Conservation (phyloP, 2,797 vertebrate genomes). For the Poliocrania exsul region DNA sequence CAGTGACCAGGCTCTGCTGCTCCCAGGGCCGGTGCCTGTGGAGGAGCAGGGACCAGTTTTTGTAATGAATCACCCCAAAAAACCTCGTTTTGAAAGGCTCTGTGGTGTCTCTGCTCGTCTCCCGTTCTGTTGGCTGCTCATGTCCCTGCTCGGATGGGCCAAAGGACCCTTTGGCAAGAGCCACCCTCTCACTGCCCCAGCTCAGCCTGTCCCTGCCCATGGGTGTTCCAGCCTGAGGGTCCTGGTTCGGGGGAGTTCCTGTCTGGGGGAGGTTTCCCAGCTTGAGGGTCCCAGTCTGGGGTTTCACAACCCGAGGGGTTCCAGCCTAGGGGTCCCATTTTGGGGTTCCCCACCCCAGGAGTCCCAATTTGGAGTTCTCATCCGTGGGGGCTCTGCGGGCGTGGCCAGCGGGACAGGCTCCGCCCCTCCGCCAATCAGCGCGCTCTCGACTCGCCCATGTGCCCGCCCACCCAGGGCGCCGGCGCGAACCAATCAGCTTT, state of each 20-base stretch:
- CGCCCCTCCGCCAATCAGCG: not conserved
- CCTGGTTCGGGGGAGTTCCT: no score
- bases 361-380: not conserved
- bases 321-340: no score
- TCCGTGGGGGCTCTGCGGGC: not conserved
- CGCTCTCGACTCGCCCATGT: not conserved
- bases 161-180: not conserved
- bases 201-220: not conserved
- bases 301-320: no score
- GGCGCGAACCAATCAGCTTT: not conserved
- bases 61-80: not conserved
- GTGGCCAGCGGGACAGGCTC: fast-evolving
- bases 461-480: not conserved
- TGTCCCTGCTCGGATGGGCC: not conserved
- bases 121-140: not conserved
- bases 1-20: not conserved
- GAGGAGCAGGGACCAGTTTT: not conserved
- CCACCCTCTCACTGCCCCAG: fast-evolving
- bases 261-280: no score
- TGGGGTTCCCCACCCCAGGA: fast-evolving
- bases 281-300: no score
- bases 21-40: fast-evolving
- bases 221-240: not conserved
- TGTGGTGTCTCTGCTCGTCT: not conserved
- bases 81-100: not conserved